A percentile compares a stretch with the other conserved stretches of the same genome.
Evolutionary conservation across 2,888 invertebrate species (phyloP).

Genomic region (Operophtera brumata): DNA sequence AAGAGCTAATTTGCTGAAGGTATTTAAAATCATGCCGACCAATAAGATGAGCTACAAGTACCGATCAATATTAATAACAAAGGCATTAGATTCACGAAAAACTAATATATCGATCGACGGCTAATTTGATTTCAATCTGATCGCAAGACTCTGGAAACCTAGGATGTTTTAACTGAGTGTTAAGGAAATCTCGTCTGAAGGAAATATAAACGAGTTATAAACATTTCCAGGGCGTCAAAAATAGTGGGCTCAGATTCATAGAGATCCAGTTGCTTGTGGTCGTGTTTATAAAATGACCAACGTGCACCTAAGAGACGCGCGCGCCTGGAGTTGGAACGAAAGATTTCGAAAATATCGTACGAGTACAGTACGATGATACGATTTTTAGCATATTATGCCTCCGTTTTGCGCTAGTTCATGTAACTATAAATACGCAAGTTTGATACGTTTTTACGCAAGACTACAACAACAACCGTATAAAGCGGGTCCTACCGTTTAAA

Average conservation of each 20-base stretch:
- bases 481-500: too few relatives aligned
- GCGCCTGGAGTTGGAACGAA: too few relatives aligned
- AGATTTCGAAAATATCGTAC: too few relatives aligned
- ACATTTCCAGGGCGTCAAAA: neutral
- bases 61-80: neutral
- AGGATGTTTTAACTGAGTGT: neutral
- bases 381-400: too few relatives aligned
- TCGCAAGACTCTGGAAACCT: neutral
- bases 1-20: neutral
- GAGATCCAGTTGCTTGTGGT: neutral
- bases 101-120: neutral
- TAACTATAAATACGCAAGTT: too few relatives aligned
- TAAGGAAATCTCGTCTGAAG: neutral
- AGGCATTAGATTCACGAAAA: neutral
- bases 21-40: neutral
- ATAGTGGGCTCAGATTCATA: neutral
- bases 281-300: neutral
- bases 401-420: too few relatives aligned
- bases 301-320: too few relatives aligned
- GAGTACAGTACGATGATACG: too few relatives aligned
- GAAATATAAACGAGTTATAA: neutral
- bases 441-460: too few relatives aligned
- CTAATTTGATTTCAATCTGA: slow-evolving; percentile 1
- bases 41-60: slow-evolving; percentile 4
- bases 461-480: too few relatives aligned